Conservation (phyloP, 2,797 vertebrate genomes). For the Halcyon badia region DNA sequence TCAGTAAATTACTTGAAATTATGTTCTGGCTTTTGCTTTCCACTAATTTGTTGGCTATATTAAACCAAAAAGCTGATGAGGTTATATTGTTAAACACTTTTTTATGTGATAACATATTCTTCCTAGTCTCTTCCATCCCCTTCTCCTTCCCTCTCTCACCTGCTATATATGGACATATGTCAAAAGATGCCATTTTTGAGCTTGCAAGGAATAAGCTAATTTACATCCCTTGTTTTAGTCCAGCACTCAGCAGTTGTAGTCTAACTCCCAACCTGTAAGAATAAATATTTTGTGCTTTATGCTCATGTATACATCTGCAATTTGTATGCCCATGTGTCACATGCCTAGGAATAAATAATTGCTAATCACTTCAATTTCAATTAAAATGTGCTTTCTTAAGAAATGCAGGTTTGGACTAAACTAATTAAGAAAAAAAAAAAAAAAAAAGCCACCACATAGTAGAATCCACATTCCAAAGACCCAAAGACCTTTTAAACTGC, state of each 20-base stretch:
- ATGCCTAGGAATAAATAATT: constrained; percentile 24
- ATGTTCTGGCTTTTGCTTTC: background rate
- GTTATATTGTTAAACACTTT: background rate
- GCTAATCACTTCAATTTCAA: constrained; percentile 43
- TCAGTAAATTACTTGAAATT: background rate
- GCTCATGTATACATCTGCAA: background rate
- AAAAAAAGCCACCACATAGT: background rate
- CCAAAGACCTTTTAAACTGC: constrained; percentile 52
- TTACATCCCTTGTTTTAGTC: background rate
- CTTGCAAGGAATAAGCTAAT: background rate
- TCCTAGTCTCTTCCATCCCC: background rate
- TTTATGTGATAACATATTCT: background rate
- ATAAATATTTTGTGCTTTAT: constrained; percentile 13
- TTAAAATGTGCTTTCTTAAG: constrained; percentile 59
- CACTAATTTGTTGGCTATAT: background rate
- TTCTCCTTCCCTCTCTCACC: background rate
- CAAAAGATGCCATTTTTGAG: background rate
- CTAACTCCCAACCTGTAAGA: background rate
- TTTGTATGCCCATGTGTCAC: background rate
- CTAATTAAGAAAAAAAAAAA: constrained; percentile 11
- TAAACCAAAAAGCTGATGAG: background rate
- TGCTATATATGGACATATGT: background rate
- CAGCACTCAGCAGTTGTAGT: background rate
- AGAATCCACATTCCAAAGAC: constrained; percentile 53
- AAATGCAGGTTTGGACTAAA: constrained; percentile 52